These are phyloP conservation scores for Cirrhinus molitorella DNA, from an alignment of 2,797 vertebrate genomes.

Conservation along the genomic window DNA sequence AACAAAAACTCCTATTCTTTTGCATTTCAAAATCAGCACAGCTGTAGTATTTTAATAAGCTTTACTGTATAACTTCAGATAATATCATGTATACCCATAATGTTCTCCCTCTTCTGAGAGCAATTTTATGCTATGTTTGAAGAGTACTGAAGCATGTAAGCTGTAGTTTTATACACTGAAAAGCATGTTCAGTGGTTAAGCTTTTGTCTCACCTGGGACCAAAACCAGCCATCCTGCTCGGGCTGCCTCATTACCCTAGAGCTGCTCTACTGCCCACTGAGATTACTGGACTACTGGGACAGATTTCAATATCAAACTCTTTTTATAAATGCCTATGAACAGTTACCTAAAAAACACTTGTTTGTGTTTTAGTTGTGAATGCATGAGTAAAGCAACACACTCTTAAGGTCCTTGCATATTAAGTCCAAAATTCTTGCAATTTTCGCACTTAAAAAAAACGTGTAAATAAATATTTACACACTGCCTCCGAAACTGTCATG, in stretches of 20 bases:
- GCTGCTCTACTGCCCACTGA: slow-evolving; percentile 29
- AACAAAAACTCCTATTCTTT: background rate
- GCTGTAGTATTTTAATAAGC: background rate
- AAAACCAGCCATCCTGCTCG: slow-evolving; percentile 14
- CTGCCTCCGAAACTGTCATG: too few species aligned
- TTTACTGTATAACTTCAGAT: background rate
- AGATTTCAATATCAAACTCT: slow-evolving; percentile 20
- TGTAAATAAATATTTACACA: too few species aligned
- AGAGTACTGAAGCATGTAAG: slow-evolving; percentile 37
- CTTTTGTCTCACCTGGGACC: slow-evolving; percentile 47
- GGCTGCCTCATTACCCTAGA: slow-evolving; percentile 40
- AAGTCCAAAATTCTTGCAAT: too few species aligned
- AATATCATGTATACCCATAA: slow-evolving; percentile 13
- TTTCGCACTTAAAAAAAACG: too few species aligned
- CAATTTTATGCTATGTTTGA: slow-evolving; percentile 29
- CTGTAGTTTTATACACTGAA: slow-evolving; percentile 41
- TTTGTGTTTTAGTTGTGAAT: background rate
- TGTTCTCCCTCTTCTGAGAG: background rate
- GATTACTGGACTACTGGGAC: slow-evolving; percentile 29
- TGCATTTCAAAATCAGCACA: background rate
- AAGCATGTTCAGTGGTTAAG: slow-evolving; percentile 46
- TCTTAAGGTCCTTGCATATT: too few species aligned
- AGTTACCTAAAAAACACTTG: background rate
- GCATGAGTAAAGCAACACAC: background rate
- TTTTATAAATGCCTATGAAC: background rate